phyloP scores from a whole-genome alignment of 2,888 invertebrate genomes.

The Scaptomyza tumidula region DNA sequence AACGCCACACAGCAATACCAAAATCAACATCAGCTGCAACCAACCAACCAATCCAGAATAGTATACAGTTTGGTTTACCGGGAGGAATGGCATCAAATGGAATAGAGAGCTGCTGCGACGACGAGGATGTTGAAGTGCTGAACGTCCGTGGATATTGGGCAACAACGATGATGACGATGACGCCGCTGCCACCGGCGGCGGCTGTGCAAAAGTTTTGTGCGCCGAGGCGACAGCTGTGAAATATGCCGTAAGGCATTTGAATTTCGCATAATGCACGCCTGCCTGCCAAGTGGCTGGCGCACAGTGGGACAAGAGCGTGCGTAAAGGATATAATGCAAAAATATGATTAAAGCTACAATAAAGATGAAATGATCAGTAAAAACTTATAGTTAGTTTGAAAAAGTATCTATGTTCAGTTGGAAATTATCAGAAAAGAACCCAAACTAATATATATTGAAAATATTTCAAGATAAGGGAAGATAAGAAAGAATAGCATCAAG shows the following conservation, averaged over 20 bases:
- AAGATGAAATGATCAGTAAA: too few species aligned
- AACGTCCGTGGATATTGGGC: slow-evolving; percentile 26
- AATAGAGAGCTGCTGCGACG: slow-evolving; percentile 13
- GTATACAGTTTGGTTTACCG: slow-evolving; percentile 10
- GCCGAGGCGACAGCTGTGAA: slow-evolving; percentile 79
- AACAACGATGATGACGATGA: slow-evolving; percentile 20
- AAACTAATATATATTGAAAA: too few species aligned
- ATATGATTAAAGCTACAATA: too few species aligned
- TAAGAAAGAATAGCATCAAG: too few species aligned
- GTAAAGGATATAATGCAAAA: too few species aligned
- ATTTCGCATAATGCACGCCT: slow-evolving; percentile 81
- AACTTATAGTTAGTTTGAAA: too few species aligned
- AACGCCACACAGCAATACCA: slow-evolving; percentile 40
- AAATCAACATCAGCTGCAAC: slow-evolving; percentile 10
- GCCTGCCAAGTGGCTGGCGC: slow-evolving; percentile 64
- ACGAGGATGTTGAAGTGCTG: slow-evolving; percentile 16
- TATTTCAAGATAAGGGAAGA: too few species aligned
- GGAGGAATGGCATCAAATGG: not conserved
- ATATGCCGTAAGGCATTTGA: slow-evolving; percentile 81
- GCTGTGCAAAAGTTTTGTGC: slow-evolving; percentile 67
- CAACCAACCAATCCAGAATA: slow-evolving; percentile 15
- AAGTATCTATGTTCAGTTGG: too few species aligned
- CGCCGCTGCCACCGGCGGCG: slow-evolving; percentile 47
- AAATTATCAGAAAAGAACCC: too few species aligned
- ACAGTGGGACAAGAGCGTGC: slow-evolving; percentile 43